Base-by-base conservation (phyloP, 1,140 invertebrate genomes). In the Drosophila triauraria region DNA sequence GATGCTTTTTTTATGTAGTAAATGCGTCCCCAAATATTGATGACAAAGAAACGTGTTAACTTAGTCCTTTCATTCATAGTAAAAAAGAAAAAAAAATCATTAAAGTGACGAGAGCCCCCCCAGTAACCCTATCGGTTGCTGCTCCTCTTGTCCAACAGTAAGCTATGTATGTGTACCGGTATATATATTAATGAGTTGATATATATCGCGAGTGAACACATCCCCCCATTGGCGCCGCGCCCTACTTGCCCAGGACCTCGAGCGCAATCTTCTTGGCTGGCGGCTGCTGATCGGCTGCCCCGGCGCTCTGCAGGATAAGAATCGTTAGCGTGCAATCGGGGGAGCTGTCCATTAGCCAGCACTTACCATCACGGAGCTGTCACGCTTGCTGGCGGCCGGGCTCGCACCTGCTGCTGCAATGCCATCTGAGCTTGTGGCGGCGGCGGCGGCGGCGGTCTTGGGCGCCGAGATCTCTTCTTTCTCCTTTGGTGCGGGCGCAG, bases 201-300 rank as follows among this genome's bases (percentile, higher is more conserved):
- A 43, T 72, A 71, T 71, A 57, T 70, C 43, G 46, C 38, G 12
- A 35, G 25, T 74, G n/a, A 70, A 71, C 56, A 70, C 43, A 27
- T 58, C 50, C 15, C 25, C 30, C 7, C 30, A 20, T 35, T 2
- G 23, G 42, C 32, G 25, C 44, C 17, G 32, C 35, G 30, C 32
- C 44, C 50, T 56, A 84, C 51, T 84, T 84, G 6, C 60, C 82
- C 35, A 68, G 50, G 30, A 78, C 54, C 38, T 84, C 81, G n/a
- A 90, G 58, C 12, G 78, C 78, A 2, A 90, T 27, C 32, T 90
- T 85, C 62, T 90, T 90, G 58, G 75, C 61, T 44, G 85, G 67
- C 42, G 85, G 82, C 68, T 81, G 58, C 32, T 88, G 53, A n/a
- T 56, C 53, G 20, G 13, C 75, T 56, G 59, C 75, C 9, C 32